phyloP scores from a whole-genome alignment of 1,140 invertebrate genomes.

The Drosophila bocqueti region DNA sequence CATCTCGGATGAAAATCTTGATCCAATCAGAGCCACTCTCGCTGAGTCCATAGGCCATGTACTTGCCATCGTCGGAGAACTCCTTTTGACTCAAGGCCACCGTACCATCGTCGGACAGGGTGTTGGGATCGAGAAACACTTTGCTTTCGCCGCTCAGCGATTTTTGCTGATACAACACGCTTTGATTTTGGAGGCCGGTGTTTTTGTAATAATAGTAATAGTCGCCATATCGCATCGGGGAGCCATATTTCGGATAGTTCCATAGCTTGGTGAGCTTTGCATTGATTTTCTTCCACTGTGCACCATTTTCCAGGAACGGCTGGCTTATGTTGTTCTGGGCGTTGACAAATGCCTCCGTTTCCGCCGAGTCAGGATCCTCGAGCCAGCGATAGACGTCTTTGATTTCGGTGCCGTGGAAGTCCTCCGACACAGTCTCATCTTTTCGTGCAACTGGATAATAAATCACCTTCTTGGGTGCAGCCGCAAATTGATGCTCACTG shows the following conservation, averaged over 20 bases:
- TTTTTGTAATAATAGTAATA: slow-evolving; percentile 98
- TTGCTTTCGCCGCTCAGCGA: slow-evolving; percentile 91
- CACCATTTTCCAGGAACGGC: slow-evolving; percentile 93
- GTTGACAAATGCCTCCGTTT: slow-evolving; percentile 97
- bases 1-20: slow-evolving; percentile 93
- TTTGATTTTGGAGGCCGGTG: slow-evolving; percentile 98
- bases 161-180: slow-evolving; percentile 97
- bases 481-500: not conserved
- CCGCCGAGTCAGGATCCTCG: slow-evolving; percentile 96
- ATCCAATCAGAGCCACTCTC: slow-evolving; percentile 98
- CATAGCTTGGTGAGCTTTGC: slow-evolving; percentile 94
- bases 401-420: slow-evolving; percentile 93
- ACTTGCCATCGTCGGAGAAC: slow-evolving; percentile 96
- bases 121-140: slow-evolving; percentile 98
- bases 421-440: slow-evolving; percentile 92
- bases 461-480: slow-evolving; percentile 22
- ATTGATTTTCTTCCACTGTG: slow-evolving; percentile 90
- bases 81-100: slow-evolving; percentile 91
- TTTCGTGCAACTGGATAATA: slow-evolving; percentile 91
- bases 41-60: slow-evolving; percentile 96
- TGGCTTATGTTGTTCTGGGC: slow-evolving; percentile 95
- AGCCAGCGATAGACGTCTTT: slow-evolving; percentile 98
- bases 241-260: slow-evolving; percentile 98
- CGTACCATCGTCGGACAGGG: slow-evolving; percentile 96
- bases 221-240: slow-evolving; percentile 92